Evolutionary conservation across 2,888 invertebrate species (phyloP).

Genomic region (Spialia ferax): DNA sequence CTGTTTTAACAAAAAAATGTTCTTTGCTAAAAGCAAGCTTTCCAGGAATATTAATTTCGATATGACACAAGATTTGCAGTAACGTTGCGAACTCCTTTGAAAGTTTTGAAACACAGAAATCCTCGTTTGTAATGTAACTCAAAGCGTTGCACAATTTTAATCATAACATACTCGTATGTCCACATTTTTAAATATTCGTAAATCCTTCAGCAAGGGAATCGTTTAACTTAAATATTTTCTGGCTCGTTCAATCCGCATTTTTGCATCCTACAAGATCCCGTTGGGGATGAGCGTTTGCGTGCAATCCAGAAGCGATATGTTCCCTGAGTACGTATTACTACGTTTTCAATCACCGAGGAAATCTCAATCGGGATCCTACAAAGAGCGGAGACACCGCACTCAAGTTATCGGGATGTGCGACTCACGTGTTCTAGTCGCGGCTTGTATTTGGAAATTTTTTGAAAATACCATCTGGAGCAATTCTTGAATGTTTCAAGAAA

Average conservation of each 20-base stretch:
- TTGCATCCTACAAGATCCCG: conserved; percentile 20
- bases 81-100: background rate
- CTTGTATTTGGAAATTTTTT: background rate
- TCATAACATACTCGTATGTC: background rate
- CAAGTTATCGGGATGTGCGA: conserved; percentile 25
- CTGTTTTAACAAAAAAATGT: background rate
- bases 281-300: conserved; percentile 17
- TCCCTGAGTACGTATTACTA: conserved; percentile 37
- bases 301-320: conserved; percentile 8
- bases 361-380: conserved; percentile 54
- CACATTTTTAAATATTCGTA: conserved; percentile 24
- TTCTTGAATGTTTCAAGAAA: background rate
- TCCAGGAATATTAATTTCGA: background rate
- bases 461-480: background rate
- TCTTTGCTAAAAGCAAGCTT: background rate
- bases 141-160: conserved; percentile 1
- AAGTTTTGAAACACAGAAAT: background rate
- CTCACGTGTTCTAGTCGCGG: background rate
- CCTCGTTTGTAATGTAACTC: conserved; percentile 2
- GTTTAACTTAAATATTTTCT: conserved; percentile 22
- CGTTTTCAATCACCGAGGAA: conserved; percentile 49
- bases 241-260: conserved; percentile 20
- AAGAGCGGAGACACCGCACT: conserved; percentile 45
- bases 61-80: background rate
- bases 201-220: conserved; percentile 16